Evolutionary conservation across 2,113 vertebrate genomes (phyloP), one percentile per base, ranked within the genome.

Genomic region (Chamaea fasciata): DNA sequence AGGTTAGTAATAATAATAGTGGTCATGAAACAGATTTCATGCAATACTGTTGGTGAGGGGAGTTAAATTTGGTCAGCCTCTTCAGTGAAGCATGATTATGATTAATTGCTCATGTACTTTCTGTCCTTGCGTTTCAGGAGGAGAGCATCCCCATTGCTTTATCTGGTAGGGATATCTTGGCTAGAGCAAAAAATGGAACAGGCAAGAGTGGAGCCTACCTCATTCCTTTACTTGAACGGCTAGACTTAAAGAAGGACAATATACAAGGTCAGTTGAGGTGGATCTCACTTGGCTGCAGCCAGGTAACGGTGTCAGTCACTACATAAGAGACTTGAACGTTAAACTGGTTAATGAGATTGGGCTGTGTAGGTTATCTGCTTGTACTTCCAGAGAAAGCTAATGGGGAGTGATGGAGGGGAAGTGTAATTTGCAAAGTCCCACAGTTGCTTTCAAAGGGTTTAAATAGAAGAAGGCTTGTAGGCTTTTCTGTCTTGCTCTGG

Each of bases 141-240:
- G 99, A 99, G 98, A 99, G 99, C 97, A 99, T 99, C 98, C 99
- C 99, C 97, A 99, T 99, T 98, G 99, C 99, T 97, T 98, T 99
- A 95, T 99, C 99, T 96, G 99, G 99, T 98, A 99, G 99, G 97
- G 99, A 99, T 98, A 99, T 99, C 96, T 98, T 99, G 98, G 99
- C 99, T 97, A 99, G 99, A 98, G 99, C 99, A 92, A 99, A 99
- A 98, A 99, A 99, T 19, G 99, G 99, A 98, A 99, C 99, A 90
- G 99, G 99, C 98, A 99, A 99, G 98, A 99, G 99, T 84, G 99
- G 99, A 98, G 99, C 99, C 99, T 99, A 99, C 99, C 99, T 99
- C 99, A 99, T 99, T 98, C 99, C 99, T 98, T 99, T 99, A 99
- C 99, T 99, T 99, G 99, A 99, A 99, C 98, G 99, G 93, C 99